Base-by-base conservation (phyloP, 2,113 vertebrate species). In the Eulacestoma nigropectus region DNA sequence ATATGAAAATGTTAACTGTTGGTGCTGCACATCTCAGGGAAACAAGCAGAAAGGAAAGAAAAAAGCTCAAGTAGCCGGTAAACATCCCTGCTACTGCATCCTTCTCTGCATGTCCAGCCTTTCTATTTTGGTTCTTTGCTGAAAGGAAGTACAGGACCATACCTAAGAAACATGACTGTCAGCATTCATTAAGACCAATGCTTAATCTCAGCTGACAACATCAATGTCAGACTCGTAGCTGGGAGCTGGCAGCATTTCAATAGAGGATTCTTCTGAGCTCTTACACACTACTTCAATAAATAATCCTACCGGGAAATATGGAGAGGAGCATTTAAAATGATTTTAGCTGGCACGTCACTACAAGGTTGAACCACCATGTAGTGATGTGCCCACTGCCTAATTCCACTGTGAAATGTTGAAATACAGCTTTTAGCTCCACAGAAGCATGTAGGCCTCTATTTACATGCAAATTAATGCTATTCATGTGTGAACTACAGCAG, bases 391-490 rank as follows among this genome's bases (percentile, higher is more conserved):
- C 97, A 97, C 92, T 95, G 97, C 96, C 97, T 98, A 97, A 98
- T 98, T 98, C 97, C 95, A 95, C 94, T 97, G 97, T 98, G 97
- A 98, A 98, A 97, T 97, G 96, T 97, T 97, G 97, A 98, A 98
- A 98, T 97, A 94, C 92, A 97, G 96, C 95, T 97, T 97, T 97
- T 97, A 97, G 98, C 97, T 98, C 94, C 97, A 95, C 96, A 95
- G 97, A 98, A 96, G 97, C 97, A 97, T 96, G 96, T 97, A 97
- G 97, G 95, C 96, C 97, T 97, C 97, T 97, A 98, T 98, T 98
- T 98, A 98, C 97, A 98, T 98, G 98, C 98, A 98, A 98, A 98
- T 98, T 82, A 75, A 90, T 97, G 97, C 97, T 96, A 98, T 97
- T 98, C 98, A 97, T 97, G 97, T 98, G 98, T 97, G 97, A 98